These are phyloP conservation scores for Arrhopalites spinosus DNA, from an alignment of 2,888 invertebrate species.

Conservation along the genomic window DNA sequence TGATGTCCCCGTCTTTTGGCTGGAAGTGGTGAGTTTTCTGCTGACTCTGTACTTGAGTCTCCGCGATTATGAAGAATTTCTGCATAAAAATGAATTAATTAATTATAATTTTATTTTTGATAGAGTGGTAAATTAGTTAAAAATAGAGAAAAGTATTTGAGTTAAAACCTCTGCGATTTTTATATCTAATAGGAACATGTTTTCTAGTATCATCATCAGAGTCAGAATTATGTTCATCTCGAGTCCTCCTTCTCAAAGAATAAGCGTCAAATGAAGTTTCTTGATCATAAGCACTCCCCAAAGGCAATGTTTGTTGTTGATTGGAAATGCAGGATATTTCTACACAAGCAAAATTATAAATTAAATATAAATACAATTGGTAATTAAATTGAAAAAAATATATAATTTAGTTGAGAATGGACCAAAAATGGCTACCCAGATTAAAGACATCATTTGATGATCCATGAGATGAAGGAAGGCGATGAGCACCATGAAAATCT, in stretches of 20 bases:
- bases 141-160: background rate
- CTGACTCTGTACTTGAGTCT: constrained; percentile 34
- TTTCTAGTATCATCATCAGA: constrained; percentile 23
- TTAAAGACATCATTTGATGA: constrained; percentile 25
- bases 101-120: background rate
- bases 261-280: constrained; percentile 32
- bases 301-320: constrained; percentile 36
- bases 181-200: constrained; percentile 36
- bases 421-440: too few relatives aligned
- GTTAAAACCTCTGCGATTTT: constrained; percentile 29
- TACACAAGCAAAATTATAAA: background rate
- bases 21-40: constrained; percentile 26
- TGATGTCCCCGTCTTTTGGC: constrained; percentile 23
- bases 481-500: constrained; percentile 19
- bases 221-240: background rate
- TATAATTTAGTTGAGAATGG: background rate
- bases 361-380: background rate
- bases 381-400: background rate
- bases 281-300: constrained; percentile 32
- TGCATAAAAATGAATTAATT: too few relatives aligned
- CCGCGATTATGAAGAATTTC: constrained; percentile 21
- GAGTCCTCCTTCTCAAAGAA: constrained; percentile 9
- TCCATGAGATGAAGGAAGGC: background rate
- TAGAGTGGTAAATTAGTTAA: background rate
- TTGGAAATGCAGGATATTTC: constrained; percentile 38